Evolutionary conservation across 1,140 invertebrate species (phyloP).

Genomic region (Drosophila navojoa): DNA sequence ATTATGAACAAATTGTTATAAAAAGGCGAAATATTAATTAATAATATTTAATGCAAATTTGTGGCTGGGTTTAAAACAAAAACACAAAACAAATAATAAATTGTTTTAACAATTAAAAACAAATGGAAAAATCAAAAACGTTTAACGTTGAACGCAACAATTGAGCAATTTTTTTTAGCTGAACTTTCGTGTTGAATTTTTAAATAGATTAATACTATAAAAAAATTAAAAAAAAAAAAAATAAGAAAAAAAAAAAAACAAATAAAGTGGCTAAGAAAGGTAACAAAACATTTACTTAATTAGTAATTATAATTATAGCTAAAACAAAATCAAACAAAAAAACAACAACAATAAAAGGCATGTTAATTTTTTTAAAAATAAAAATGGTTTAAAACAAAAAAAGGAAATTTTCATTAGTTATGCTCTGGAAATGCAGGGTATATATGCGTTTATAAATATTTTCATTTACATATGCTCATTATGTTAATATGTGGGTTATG

Average conservation of each 20-base stretch:
- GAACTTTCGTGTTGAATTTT: conserved; percentile 76
- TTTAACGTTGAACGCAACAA: conserved; percentile 72
- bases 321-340: conserved; percentile 21
- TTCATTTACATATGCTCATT: too few relatives aligned
- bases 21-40: background rate
- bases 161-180: conserved; percentile 75
- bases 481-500: background rate
- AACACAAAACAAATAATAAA: conserved; percentile 37
- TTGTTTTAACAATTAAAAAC: conserved; percentile 53
- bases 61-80: conserved; percentile 20
- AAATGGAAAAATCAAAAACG: conserved; percentile 62
- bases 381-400: conserved; percentile 74
- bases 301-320: conserved; percentile 78
- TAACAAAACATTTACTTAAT: conserved; percentile 78
- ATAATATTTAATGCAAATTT: conserved; percentile 7
- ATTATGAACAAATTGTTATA: conserved; percentile 60
- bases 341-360: conserved; percentile 69
- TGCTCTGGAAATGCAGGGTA: too few relatives aligned
- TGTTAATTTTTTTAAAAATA: conserved; percentile 82
- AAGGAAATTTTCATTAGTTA: background rate
- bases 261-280: conserved; percentile 58
- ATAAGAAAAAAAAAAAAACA: conserved; percentile 29
- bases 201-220: conserved; percentile 31
- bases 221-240: conserved; percentile 37
- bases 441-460: too few relatives aligned